Conservation (phyloP, 2,113 vertebrate genomes). For the Eptesicus fuscus region DNA sequence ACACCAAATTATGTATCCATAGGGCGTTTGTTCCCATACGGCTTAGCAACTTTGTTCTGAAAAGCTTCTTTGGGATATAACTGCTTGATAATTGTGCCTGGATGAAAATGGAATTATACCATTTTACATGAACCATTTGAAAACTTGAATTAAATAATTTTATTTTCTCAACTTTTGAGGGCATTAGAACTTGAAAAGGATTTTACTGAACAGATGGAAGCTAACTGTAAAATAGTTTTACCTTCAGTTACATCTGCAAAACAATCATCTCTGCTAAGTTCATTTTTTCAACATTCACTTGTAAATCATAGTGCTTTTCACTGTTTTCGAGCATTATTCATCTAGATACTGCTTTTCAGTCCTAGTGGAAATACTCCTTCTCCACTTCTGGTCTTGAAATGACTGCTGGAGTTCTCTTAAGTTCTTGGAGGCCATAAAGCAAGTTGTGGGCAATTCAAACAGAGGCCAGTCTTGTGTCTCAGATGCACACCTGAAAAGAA, state of each 20-base stretch:
- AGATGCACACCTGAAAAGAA: constrained; percentile 31
- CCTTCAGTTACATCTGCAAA: constrained; percentile 23
- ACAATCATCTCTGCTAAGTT: not conserved
- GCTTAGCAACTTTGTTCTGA: constrained; percentile 17
- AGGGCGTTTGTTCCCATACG: not conserved
- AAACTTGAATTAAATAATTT: constrained; percentile 29
- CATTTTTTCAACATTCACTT: not conserved
- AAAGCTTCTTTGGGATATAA: not conserved
- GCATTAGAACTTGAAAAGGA: not conserved
- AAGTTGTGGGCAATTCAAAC: not conserved
- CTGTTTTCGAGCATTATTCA: not conserved
- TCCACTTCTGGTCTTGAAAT: constrained; percentile 37
- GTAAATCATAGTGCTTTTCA: not conserved
- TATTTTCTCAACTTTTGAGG: not conserved
- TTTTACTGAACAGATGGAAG: constrained; percentile 12
- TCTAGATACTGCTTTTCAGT: not conserved
- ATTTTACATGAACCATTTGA: not conserved
- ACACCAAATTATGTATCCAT: not conserved
- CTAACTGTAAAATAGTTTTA: not conserved
- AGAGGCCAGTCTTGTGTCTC: not conserved
- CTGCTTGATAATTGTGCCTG: not conserved
- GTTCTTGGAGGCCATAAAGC: constrained; percentile 19
- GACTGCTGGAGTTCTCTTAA: constrained; percentile 11
- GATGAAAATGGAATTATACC: not conserved
- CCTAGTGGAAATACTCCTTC: not conserved